These are phyloP conservation scores for Campoletis raptor DNA, from an alignment of 2,888 invertebrate genomes.

Conservation along the genomic window DNA sequence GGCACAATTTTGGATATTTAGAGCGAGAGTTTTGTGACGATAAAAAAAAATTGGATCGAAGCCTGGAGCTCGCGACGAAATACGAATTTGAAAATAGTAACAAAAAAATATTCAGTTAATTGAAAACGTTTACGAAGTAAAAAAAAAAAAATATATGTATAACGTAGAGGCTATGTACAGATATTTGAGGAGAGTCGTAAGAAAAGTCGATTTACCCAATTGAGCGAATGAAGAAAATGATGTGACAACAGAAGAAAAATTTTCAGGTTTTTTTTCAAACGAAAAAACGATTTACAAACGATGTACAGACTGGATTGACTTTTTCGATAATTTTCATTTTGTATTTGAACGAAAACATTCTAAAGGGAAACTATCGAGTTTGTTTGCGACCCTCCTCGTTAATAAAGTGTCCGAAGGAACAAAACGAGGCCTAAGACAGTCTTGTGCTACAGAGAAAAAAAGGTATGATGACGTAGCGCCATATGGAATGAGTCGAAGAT, in stretches of 20 bases:
- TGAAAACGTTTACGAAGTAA: slow-evolving; percentile 1
- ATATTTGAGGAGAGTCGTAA: not conserved
- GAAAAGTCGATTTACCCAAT: not conserved
- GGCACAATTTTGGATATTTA: not conserved
- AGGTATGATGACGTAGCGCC: slow-evolving; percentile 59
- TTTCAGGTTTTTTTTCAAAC: not conserved
- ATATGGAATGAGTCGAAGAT: slow-evolving; percentile 70
- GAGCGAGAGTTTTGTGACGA: not conserved
- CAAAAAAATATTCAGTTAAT: not conserved
- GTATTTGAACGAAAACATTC: not conserved
- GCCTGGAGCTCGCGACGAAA: not conserved
- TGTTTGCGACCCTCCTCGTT: not conserved
- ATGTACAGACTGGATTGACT: not conserved
- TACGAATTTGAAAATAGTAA: not conserved
- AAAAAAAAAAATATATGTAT: not conserved
- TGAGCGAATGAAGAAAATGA: not conserved
- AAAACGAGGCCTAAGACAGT: slow-evolving; percentile 58
- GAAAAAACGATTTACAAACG: not conserved
- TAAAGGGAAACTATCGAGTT: not conserved
- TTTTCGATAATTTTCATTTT: not conserved
- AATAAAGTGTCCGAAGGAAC: slow-evolving; percentile 46
- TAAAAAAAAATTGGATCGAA: not conserved
- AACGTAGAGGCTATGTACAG: slow-evolving; percentile 13
- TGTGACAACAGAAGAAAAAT: not conserved
- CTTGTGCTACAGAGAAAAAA: slow-evolving; percentile 70